A percentile compares a stretch with the other conserved stretches of the same genome.
These are phyloP conservation scores for Eupeodes corollae DNA, from an alignment of 1,140 invertebrate species.

Conservation along the genomic window DNA sequence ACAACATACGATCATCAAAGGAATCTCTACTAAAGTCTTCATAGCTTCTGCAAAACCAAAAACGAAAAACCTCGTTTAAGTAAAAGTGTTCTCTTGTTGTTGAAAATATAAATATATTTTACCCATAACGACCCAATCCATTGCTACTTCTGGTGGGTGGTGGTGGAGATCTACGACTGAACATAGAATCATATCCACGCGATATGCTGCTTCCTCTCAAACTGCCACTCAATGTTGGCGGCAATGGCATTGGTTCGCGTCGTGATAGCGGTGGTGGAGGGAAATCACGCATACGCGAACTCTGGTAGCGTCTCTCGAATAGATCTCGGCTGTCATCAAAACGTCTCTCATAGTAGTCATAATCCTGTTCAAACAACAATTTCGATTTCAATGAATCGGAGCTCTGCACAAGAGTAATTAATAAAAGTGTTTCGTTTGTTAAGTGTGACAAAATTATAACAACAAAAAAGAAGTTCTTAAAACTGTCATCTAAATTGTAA, in stretches of 20 bases:
- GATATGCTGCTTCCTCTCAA: slow-evolving; percentile 46
- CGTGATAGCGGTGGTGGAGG: slow-evolving; percentile 48
- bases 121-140: slow-evolving; percentile 38
- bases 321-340: slow-evolving; percentile 66
- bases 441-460: no score
- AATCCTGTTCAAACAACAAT: slow-evolving; percentile 45
- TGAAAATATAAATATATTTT: slow-evolving; percentile 3
- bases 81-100: slow-evolving; percentile 10
- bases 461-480: slow-evolving; percentile 2
- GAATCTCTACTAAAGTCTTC: slow-evolving; percentile 76
- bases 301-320: slow-evolving; percentile 65
- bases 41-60: slow-evolving; percentile 49
- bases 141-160: slow-evolving; percentile 33
- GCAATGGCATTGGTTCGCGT: slow-evolving; percentile 38
- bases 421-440: no score
- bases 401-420: no score
- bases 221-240: slow-evolving; percentile 38
- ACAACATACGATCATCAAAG: slow-evolving; percentile 72
- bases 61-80: no score
- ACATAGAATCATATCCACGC: slow-evolving; percentile 63
- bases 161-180: slow-evolving; percentile 65
- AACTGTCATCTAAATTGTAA: slow-evolving; percentile 6
- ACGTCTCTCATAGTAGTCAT: slow-evolving; percentile 69
- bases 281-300: slow-evolving; percentile 48
- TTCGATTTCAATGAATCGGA: not conserved